Percentiles rank a stretch among this genome's conserved stretches.
These are phyloP conservation scores for Halichoerus grypus DNA, from an alignment of 2,113 vertebrate species.

Conservation along the genomic window DNA sequence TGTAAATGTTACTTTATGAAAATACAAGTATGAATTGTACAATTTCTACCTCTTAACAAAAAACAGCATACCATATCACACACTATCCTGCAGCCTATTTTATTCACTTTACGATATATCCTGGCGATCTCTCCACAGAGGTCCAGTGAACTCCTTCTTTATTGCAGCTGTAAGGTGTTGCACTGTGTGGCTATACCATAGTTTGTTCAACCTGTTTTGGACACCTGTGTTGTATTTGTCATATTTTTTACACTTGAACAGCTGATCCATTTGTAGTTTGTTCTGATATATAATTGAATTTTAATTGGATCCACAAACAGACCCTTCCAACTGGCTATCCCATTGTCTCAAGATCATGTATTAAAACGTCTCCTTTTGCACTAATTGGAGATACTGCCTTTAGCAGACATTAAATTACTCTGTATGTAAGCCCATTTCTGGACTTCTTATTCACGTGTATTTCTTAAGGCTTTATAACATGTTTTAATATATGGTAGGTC, in stretches of 20 bases:
- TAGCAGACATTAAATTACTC: not conserved
- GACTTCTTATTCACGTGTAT: not conserved
- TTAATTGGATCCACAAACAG: not conserved
- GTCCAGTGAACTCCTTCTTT: not conserved
- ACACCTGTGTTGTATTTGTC: not conserved
- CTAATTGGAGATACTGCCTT: not conserved
- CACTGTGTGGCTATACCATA: not conserved
- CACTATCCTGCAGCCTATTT: not conserved
- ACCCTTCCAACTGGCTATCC: not conserved
- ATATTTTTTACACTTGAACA: not conserved
- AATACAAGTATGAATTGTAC: not conserved
- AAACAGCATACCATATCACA: not conserved
- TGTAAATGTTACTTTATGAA: not conserved
- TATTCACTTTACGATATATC: not conserved
- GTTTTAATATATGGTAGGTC: not conserved
- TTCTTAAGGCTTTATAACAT: not conserved
- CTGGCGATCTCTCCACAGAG: not conserved
- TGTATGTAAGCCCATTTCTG: not conserved
- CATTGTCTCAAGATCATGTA: not conserved
- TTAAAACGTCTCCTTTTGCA: not conserved
- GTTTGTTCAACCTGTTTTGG: not conserved
- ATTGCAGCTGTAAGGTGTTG: not conserved
- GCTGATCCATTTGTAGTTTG: not conserved
- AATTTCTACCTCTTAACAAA: conserved; percentile 19
- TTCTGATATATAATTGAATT: not conserved